These are phyloP conservation scores for Saccopteryx leptura DNA, from an alignment of 2,113 vertebrate species.

Conservation along the genomic window DNA sequence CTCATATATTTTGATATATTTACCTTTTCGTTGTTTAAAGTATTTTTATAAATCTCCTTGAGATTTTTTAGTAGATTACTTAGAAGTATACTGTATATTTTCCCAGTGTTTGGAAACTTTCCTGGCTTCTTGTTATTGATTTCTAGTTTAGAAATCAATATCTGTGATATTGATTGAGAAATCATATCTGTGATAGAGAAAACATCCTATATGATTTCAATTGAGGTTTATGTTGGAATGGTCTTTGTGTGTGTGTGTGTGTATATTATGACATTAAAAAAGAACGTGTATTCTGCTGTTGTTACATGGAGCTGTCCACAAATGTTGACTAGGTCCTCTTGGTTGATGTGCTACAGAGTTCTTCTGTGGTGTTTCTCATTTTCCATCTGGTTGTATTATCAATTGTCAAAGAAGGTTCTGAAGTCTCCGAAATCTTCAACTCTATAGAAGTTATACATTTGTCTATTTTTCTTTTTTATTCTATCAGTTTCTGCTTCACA, in stretches of 20 bases:
- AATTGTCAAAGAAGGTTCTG: neutral
- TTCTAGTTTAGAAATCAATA: neutral
- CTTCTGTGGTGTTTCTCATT: neutral
- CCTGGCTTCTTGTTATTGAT: neutral
- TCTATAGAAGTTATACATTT: neutral
- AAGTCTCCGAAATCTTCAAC: neutral
- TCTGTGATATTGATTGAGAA: no score
- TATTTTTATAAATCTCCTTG: neutral
- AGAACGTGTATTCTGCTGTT: neutral
- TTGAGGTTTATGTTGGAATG: neutral
- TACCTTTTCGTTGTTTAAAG: neutral
- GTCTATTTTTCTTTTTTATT: neutral
- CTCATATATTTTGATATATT: neutral
- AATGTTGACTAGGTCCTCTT: neutral
- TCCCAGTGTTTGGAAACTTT: neutral
- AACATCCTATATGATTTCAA: neutral
- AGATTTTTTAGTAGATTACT: neutral
- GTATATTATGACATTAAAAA: neutral
- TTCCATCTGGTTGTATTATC: neutral
- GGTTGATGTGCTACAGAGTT: neutral
- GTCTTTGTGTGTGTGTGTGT: neutral
- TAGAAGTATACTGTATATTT: neutral
- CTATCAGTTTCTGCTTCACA: neutral
- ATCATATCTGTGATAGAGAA: neutral
- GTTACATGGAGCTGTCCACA: neutral